Conservation (phyloP, 2,888 invertebrate species). For the Scrobipalpa costella region DNA sequence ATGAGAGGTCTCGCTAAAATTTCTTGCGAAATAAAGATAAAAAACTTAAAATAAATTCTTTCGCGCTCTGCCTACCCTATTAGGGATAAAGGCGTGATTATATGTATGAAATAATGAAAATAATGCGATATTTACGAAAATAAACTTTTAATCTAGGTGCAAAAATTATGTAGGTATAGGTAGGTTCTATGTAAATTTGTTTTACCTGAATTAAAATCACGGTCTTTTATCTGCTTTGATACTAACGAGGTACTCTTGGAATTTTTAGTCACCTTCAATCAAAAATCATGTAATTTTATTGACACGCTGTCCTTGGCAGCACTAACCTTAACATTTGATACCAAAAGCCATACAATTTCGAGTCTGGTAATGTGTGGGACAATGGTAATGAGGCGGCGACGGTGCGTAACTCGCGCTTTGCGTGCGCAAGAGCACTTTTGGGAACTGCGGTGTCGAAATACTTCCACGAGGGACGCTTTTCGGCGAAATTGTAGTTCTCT, state of each 20-base stretch:
- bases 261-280: not conserved
- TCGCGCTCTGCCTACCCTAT: no score
- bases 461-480: conserved; percentile 31
- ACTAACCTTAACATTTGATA: conserved; percentile 21
- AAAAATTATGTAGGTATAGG: no score
- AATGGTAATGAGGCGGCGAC: conserved; percentile 34
- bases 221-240: no score
- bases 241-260: no score
- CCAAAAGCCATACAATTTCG: conserved; percentile 15
- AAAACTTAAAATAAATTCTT: conserved; percentile 2
- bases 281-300: not conserved
- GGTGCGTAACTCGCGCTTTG: conserved; percentile 45
- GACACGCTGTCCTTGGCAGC: conserved; percentile 17
- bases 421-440: conserved; percentile 46
- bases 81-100: no score
- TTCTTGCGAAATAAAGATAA: not conserved
- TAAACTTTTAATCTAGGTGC: no score
- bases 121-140: no score
- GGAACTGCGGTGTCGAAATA: conserved; percentile 37
- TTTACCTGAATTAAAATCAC: no score
- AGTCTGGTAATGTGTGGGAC: conserved; percentile 15
- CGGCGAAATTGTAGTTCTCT: conserved; percentile 18
- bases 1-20: conserved; percentile 9
- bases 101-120: no score
- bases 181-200: no score